These are phyloP conservation scores for Micropoecilia bifurca DNA, from an alignment of 2,797 vertebrate species.

Conservation along the genomic window DNA sequence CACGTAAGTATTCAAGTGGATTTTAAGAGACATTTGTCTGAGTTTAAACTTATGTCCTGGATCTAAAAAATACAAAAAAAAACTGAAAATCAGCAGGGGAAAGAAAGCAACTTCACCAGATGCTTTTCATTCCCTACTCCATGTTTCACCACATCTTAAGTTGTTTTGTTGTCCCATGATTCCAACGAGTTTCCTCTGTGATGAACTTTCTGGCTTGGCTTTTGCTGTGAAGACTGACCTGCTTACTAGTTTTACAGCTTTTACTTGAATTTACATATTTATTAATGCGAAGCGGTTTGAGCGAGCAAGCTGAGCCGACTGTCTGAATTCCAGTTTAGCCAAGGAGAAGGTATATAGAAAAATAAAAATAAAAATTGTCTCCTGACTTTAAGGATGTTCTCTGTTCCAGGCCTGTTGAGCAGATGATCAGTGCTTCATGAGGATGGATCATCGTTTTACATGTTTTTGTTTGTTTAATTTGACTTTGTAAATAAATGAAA, in stretches of 20 bases:
- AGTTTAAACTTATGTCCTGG: constrained; percentile 37
- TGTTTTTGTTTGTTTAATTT: constrained; percentile 57
- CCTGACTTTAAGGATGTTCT: constrained; percentile 65
- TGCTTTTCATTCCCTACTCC: constrained; percentile 37
- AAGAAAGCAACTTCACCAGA: constrained; percentile 27
- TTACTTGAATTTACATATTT: constrained; percentile 83
- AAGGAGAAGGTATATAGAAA: constrained; percentile 50
- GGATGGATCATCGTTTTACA: constrained; percentile 61
- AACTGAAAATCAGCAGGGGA: constrained; percentile 25
- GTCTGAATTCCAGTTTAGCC: constrained; percentile 67
- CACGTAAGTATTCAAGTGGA: constrained; percentile 7
- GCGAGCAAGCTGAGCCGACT: constrained; percentile 41
- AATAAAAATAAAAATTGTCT: constrained; percentile 25
- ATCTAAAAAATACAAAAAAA: constrained; percentile 31
- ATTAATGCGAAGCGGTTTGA: constrained; percentile 65
- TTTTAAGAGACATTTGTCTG: constrained; percentile 42
- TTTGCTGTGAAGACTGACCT: constrained; percentile 35
- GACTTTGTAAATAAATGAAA: constrained; percentile 83
- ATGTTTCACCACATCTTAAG: constrained; percentile 54
- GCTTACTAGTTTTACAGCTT: constrained; percentile 70
- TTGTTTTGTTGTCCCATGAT: constrained; percentile 32
- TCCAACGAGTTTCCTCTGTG: constrained; percentile 44
- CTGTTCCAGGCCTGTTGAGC: constrained; percentile 66
- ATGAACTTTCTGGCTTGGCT: constrained; percentile 36
- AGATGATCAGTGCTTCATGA: constrained; percentile 64